These are phyloP conservation scores for Alces alces DNA, from an alignment of 2,113 vertebrate species.

Conservation along the genomic window DNA sequence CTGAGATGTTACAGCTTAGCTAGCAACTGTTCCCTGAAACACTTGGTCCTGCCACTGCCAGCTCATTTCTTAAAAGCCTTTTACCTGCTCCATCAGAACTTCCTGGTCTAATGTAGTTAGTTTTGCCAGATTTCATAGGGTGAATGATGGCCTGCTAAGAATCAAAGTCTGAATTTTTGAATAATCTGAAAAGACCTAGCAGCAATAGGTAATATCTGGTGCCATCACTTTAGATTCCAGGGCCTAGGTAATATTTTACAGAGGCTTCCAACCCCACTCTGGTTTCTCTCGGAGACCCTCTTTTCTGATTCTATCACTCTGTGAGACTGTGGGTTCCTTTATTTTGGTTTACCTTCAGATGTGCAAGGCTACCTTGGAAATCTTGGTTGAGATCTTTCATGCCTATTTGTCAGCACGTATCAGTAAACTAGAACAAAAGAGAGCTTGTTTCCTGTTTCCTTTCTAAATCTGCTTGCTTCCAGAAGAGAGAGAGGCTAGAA, in stretches of 20 bases:
- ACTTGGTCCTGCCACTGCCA: background rate
- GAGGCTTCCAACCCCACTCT: background rate
- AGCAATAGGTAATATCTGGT: background rate
- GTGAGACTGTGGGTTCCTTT: background rate
- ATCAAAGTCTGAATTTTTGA: background rate
- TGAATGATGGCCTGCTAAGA: background rate
- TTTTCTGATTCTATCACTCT: background rate
- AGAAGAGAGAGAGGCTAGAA: background rate
- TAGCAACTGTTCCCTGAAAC: background rate
- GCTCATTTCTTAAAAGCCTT: slow-evolving; percentile 1
- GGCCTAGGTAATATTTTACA: background rate
- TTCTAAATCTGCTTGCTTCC: background rate
- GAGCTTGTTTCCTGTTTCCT: background rate
- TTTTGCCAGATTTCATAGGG: background rate
- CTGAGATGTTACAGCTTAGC: background rate
- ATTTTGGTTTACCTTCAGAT: background rate
- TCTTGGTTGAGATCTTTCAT: background rate
- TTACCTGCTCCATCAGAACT: background rate
- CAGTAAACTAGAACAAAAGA: slow-evolving; percentile 36
- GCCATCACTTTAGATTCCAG: background rate
- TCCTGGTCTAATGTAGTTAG: background rate
- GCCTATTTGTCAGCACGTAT: background rate
- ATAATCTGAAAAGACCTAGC: background rate
- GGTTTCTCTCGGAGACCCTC: background rate
- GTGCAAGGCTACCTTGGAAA: background rate